Conservation (phyloP, 92 coral and sea anemone species). For the Zoanthus solanderi region DNA sequence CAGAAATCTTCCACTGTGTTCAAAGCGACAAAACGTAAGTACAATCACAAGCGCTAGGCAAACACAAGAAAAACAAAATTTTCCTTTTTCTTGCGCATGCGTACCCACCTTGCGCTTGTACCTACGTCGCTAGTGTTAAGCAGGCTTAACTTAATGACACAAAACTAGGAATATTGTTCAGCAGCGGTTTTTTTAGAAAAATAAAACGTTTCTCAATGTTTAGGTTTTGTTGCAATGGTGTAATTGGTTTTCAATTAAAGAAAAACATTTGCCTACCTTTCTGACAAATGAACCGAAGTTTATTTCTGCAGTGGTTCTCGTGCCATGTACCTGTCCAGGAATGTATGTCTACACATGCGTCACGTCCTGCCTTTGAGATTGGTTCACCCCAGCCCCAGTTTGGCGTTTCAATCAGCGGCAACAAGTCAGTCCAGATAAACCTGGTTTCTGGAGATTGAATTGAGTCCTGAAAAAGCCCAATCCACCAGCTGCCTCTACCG, state of each 20-base stretch:
- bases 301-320: conserved; percentile 1
- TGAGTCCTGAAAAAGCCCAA: conserved; percentile 26
- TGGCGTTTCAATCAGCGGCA: background rate
- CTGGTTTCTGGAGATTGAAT: background rate
- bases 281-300: conserved; percentile 20
- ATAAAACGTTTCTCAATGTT: too few relatives aligned
- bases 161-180: too few relatives aligned
- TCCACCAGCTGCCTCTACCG: conserved; percentile 4
- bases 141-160: too few relatives aligned
- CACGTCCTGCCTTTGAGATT: conserved; percentile 25
- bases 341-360: conserved; percentile 7
- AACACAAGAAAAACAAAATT: too few relatives aligned
- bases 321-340: conserved; percentile 22
- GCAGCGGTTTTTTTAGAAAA: too few relatives aligned
- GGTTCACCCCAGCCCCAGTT: conserved; percentile 31
- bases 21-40: too few relatives aligned
- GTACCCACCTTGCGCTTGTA: too few relatives aligned
- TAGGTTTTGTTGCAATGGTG: too few relatives aligned
- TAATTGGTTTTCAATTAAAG: background rate
- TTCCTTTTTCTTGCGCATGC: too few relatives aligned
- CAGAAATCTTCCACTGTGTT: too few relatives aligned
- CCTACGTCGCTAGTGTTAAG: too few relatives aligned
- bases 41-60: too few relatives aligned
- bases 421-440: conserved; percentile 36
- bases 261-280: conserved; percentile 15